phyloP scores from a whole-genome alignment of 2,888 invertebrate species.

The Cryptops parisi region DNA sequence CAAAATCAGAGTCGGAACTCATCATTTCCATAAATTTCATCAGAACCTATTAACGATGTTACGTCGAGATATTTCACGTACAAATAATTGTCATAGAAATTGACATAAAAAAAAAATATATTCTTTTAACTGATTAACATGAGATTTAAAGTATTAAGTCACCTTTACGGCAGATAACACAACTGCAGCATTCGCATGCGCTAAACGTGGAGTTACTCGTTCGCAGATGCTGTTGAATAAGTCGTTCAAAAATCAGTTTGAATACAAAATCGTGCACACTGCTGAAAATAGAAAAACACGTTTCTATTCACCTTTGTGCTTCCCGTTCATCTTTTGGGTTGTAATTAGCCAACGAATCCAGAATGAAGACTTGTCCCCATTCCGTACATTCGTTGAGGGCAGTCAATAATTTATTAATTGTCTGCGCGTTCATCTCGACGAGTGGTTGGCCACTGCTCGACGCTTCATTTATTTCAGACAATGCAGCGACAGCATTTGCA shows the following conservation, averaged over 20 bases:
- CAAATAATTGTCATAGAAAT: not conserved
- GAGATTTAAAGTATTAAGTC: not conserved
- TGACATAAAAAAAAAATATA: not conserved
- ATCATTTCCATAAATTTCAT: conserved; percentile 99
- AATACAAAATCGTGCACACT: too few relatives aligned
- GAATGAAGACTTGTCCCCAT: conserved; percentile 97
- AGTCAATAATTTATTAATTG: conserved; percentile 93
- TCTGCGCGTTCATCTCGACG: conserved; percentile 92
- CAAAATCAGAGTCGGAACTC: conserved; percentile 82
- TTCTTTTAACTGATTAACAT: not conserved
- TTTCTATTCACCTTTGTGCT: conserved; percentile 61
- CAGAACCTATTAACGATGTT: conserved; percentile 43
- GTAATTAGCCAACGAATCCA: conserved; percentile 95
- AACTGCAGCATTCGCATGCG: conserved; percentile 98
- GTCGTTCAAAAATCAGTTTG: not conserved
- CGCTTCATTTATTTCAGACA: conserved; percentile 96
- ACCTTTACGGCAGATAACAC: conserved; percentile 95
- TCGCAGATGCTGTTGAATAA: conserved; percentile 61
- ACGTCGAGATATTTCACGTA: too few relatives aligned
- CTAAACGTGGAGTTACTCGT: conserved; percentile 88
- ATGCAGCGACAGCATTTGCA: conserved; percentile 95
- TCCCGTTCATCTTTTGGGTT: conserved; percentile 92
- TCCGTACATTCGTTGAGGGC: conserved; percentile 99
- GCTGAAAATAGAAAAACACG: too few relatives aligned
- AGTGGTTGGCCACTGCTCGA: conserved; percentile 87